Evolutionary conservation across 2,113 vertebrate genomes (phyloP), one percentile per base, ranked within the genome.

Genomic region (Taxidea taxus): DNA sequence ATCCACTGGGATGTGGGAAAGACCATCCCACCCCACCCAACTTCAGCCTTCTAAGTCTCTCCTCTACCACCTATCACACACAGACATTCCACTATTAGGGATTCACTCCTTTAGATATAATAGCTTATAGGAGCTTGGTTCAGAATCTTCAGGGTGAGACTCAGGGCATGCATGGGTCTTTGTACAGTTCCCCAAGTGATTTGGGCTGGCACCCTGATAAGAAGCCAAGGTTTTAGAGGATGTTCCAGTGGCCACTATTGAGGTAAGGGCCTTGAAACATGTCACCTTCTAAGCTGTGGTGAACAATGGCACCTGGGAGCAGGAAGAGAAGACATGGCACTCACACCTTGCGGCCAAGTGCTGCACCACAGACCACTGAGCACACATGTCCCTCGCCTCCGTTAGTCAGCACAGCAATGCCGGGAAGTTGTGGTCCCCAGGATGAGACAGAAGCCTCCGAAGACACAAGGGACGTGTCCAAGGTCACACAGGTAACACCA

Each of bases 291-390:
- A 1, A 51, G 86, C 70, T 5, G 13, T 21, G 27, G 47, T 20
- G 58, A 12, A 56, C 60, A 23, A 8, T 60, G 37, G 62, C 0
- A 3, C 34, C 75, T n/a, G 56, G 16, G 68, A 81, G 47, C 9
- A 37, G 66, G 29, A 18, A 66, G 39, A 7, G 3, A 37, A n/a
- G 62, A 47, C 8, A 49, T 21, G 34, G 54, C 14, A 5, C n/a
- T 27, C 42, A 2, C 3, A 2, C 14, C 4, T 2, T 0, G 34
- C 39, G 54, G 14, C 29, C n/a, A 0, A 0, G 16, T 23, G 9
- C 8, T 2, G 14, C 49, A 11, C 56, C 54, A 20, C 31, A 20
- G 4, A 3, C 31, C 20, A 56, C 31, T 15, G 21, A 89, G 86
- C 56, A 66, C 42, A 8, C n/a, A 0, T 2, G 0, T 20, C 47